phyloP scores from a whole-genome alignment of 2,888 invertebrate species.

The Elgonia sp. region DNA sequence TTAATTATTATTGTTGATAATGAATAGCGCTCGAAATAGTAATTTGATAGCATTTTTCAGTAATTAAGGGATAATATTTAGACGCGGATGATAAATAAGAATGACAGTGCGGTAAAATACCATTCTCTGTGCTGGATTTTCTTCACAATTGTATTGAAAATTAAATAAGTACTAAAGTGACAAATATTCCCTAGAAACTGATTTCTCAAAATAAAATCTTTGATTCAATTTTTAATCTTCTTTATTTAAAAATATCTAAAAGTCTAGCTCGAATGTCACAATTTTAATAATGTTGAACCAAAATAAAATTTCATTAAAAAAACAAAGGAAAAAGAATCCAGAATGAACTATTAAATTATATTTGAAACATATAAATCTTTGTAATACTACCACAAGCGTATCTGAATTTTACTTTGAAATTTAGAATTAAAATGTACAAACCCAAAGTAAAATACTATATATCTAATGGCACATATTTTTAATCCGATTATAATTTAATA shows the following conservation, averaged over 20 bases:
- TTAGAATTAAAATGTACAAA: neutral
- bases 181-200: conserved; percentile 5
- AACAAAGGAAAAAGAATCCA: neutral
- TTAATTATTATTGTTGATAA: conserved; percentile 53
- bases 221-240: neutral
- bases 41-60: conserved; percentile 32
- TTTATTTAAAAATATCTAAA: neutral
- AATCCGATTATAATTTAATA: conserved; percentile 14
- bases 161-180: conserved; percentile 5
- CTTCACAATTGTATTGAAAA: conserved; percentile 1
- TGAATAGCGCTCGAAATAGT: conserved; percentile 6
- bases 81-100: conserved; percentile 18
- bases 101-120: conserved; percentile 48
- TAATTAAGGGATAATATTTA: conserved; percentile 32
- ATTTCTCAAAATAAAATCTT: neutral
- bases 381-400: neutral
- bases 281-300: neutral
- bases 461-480: conserved; percentile 5
- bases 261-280: too few relatives aligned
- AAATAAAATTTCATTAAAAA: neutral
- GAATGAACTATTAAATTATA: neutral
- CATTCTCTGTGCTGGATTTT: neutral
- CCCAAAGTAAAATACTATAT: conserved; percentile 14
- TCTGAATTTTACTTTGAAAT: conserved; percentile 6
- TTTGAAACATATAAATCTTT: neutral